phyloP scores from a whole-genome alignment of 2,888 invertebrate species.

The Mimachlamys varia region DNA sequence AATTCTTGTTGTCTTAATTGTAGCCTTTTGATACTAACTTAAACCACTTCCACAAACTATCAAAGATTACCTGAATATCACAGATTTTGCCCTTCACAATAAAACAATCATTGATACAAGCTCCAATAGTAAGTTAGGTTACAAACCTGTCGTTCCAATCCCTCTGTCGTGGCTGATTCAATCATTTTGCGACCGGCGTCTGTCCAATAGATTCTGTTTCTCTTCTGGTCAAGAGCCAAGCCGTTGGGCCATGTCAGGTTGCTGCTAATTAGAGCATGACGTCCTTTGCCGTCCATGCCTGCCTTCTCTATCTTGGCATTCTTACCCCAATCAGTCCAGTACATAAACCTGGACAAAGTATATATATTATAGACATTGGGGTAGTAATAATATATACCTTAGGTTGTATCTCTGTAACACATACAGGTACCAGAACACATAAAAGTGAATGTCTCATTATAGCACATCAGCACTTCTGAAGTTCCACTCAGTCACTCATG shows the following conservation, averaged over 20 bases:
- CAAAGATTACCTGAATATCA: no score
- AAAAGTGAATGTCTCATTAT: not conserved
- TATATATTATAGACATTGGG: no score
- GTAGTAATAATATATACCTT: no score
- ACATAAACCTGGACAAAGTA: conserved; percentile 87
- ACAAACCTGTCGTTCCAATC: conserved; percentile 85
- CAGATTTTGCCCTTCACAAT: no score
- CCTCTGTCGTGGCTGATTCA: conserved; percentile 91
- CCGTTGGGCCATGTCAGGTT: conserved; percentile 94
- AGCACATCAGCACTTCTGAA: not conserved
- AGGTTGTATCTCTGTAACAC: not conserved
- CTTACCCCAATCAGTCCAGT: conserved; percentile 94
- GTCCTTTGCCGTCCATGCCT: conserved; percentile 91
- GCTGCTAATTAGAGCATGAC: conserved; percentile 84
- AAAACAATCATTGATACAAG: not conserved
- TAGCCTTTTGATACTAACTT: no score
- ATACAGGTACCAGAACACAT: no score
- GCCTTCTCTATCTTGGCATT: conserved; percentile 92
- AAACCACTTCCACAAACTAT: no score
- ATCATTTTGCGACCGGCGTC: conserved; percentile 92
- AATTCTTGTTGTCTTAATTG: no score
- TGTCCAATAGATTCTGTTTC: conserved; percentile 92
- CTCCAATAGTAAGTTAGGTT: not conserved
- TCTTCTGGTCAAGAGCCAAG: conserved; percentile 88
- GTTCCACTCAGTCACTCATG: no score